Evolutionary conservation across 2,113 vertebrate species (phyloP), one percentile per base, ranked within the genome.

Genomic region (Ailurus styani): DNA sequence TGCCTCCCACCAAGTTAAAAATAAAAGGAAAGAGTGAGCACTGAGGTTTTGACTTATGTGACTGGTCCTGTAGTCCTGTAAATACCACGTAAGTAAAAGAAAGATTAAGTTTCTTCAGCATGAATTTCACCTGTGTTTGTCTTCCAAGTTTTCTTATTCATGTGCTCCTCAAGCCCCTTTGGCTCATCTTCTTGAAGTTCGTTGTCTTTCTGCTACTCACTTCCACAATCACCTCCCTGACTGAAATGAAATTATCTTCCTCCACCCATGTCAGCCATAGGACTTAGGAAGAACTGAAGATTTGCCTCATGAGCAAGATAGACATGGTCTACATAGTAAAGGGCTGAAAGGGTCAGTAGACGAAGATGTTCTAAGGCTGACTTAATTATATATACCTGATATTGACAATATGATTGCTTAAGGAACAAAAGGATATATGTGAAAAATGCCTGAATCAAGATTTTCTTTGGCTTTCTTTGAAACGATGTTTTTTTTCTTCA

Each of bases 221-320:
- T 79, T 37, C 20, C 37, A 55, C 2, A 75, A 66, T 73, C 52
- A 52, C 13, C 17, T 31, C 23, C 13, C 6, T 92, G 31, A 79
- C 1, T 83, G 23, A 89, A 79, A 29, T 68, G n/a, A n/a, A 42
- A 13, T 82, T 20, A 86, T 17, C 47, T 82, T 66, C n/a, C 20
- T 66, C 31, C 29, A 27, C 29, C 4, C 18, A 34, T 54, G 62
- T n/a, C 11, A 64, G 6, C 21, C 45, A 15, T 1, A 27, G 50
- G 68, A 73, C 40, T 15, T 66, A 64, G 66, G 93, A 91, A 83
- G 64, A 75, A 81, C 23, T 55, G 31, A 82, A 55, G 25, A 90
- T 6, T 77, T 72, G 34, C 15, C 5, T 77, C 3, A 17, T 62
- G 14, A 60, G 50, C 55, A 70, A 21, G 37, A 47, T 25, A 13